Base-by-base conservation (phyloP, 2,888 invertebrate species). In the Dromius quadrimaculatus region DNA sequence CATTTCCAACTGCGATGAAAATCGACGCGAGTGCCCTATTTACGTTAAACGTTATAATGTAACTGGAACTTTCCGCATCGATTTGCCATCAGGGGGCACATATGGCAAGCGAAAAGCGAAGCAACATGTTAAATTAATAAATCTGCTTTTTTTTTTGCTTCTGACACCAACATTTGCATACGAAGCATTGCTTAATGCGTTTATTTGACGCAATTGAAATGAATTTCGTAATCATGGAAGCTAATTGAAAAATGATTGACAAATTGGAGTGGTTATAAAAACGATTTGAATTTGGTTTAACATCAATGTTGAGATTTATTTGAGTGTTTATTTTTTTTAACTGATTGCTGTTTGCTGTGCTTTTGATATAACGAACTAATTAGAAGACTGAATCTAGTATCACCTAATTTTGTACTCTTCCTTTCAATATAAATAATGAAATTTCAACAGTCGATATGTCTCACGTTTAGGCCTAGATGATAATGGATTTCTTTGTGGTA, bases 41-140 rank as follows among this genome's bases (percentile, higher is more conserved):
- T n/a, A n/a, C n/a, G n/a, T n/a, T n/a, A n/a, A n/a, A n/a, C n/a
- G n/a, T n/a, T n/a, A n/a, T n/a, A 41, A 15, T 41, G 23, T 62
- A 41, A 41, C 59, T 20, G 20, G 19, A 34, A 22, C 11, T 11
- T 22, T 38, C 36, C 11, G 1, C 17, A 62, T 62, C 23, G 62
- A 62, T 62, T 62, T 41, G 2, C 6, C 20, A 23, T 54, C 43
- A 23, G 23, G 5, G 23, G 62, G 4, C 62, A 13, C 62, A 41
- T 62, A 41, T 41, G 41, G 62, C 23, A 1, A 28, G 22, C 47
- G 47, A 20, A 45, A 59, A 2, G 36, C 15, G 15, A 13, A 28
- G 62, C 41, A 62, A 62, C 41, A 62, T 62, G 41, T 62, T 38
- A 61, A 61, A 61, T 61, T 61, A 62, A 62, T 23, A 62, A 62